Evolutionary conservation across 2,888 invertebrate genomes (phyloP), one percentile per base, ranked within the genome.

Genomic region (Parascotia fuliginaria): DNA sequence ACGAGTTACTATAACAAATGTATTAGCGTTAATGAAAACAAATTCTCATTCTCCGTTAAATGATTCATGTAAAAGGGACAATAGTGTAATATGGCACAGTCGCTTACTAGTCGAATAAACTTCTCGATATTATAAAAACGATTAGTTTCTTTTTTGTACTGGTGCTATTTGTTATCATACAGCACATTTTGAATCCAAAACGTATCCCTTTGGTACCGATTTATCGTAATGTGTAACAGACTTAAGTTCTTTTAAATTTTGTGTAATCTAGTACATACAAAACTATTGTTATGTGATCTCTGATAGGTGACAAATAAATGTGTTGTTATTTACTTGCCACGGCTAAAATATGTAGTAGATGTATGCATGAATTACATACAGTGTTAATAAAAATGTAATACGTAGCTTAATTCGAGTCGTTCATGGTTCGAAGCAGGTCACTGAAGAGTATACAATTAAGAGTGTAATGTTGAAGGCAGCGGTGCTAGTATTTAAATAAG

Each of bases 401-500:
- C 4, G 11, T 29, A 29, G 11, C 24, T 24, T 4, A 24, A 24
- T 24, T 24, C 7, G 7, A 24, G 7, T 24, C 24, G 24, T 24
- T 24, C 24, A 33, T 43, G 37, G 28, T 27, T 12, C 12, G 22
- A 16, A n/a, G 29, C 7, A 32, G 13, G 46, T 46, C 24, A 22
- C 34, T 36, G 40, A 29, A 28, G 37, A 29, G 38, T 44, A 44
- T 44, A 45, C 39, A 71, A 66, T 74, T 76, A 75, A 71, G 75
- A 75, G 68, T 78, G 68, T 75, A 77, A 56, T 67, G 68, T 72
- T 58, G 68, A 60, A 60, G 73, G 76, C 72, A 73, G 77, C 64
- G 85, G 85, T 84, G 85, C 85, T 86, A 85, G 80, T 77, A 75
- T 56, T 73, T 78, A 81, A 70, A 64, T 79, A 78, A 80, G 72